These are phyloP conservation scores for Limnephilus auricula DNA, from an alignment of 2,888 invertebrate genomes.

Conservation along the genomic window DNA sequence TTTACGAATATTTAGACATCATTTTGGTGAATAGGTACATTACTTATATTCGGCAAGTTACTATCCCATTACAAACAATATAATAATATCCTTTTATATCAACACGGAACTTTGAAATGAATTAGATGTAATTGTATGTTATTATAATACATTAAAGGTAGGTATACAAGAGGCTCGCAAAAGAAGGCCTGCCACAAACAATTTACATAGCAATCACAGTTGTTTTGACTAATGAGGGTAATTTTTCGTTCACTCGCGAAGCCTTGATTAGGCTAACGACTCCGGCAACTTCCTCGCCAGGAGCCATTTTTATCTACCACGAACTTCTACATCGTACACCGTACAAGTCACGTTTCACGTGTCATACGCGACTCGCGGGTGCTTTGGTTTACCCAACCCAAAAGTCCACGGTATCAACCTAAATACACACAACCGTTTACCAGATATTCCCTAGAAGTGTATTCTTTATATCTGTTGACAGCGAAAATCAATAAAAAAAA, in stretches of 20 bases:
- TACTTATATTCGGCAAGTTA: too few species aligned
- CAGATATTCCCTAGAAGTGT: background rate
- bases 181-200: background rate
- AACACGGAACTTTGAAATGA: too few species aligned
- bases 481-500: too few species aligned
- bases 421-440: background rate
- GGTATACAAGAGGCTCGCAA: background rate
- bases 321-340: background rate
- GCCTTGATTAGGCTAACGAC: slow-evolving; percentile 40
- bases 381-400: background rate
- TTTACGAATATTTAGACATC: too few species aligned
- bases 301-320: slow-evolving; percentile 29
- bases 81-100: too few species aligned
- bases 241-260: background rate
- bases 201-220: background rate
- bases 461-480: too few species aligned
- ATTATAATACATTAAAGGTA: too few species aligned
- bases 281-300: background rate
- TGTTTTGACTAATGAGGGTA: background rate
- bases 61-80: too few species aligned
- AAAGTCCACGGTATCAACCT: background rate
- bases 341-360: background rate
- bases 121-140: too few species aligned
- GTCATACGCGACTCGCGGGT: background rate
- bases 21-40: too few species aligned